Percentiles rank a stretch among this genome's conserved stretches.
Conservation (phyloP, 1,140 invertebrate genomes). For the Helicoverpa armigera region DNA sequence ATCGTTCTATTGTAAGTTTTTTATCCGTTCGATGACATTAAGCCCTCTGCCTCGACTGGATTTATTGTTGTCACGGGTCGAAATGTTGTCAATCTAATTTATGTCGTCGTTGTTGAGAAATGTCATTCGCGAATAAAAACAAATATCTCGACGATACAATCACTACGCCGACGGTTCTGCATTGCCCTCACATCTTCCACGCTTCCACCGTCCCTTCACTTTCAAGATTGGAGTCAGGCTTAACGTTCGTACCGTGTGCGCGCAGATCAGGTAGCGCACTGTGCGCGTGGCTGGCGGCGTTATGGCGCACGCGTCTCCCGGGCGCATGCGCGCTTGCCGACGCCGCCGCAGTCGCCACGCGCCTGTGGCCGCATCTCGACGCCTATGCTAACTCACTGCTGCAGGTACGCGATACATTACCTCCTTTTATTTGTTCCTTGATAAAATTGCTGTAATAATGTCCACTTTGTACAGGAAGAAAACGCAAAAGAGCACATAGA, state of each 20-base stretch:
- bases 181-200: too few relatives aligned
- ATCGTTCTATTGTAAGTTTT: too few relatives aligned
- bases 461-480: conserved; percentile 54
- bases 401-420: conserved; percentile 52
- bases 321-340: conserved; percentile 57
- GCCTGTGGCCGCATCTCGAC: conserved; percentile 61
- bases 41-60: too few relatives aligned
- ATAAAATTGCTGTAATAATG: background rate
- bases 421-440: background rate
- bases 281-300: conserved; percentile 67
- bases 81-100: too few relatives aligned
- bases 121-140: too few relatives aligned
- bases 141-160: background rate
- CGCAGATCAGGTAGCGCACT: conserved; percentile 37
- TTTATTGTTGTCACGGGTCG: too few relatives aligned
- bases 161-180: background rate
- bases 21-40: too few relatives aligned
- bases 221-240: too few relatives aligned
- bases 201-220: too few relatives aligned
- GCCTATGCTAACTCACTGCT: conserved; percentile 55
- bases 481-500: conserved; percentile 55
- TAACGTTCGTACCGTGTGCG: background rate
- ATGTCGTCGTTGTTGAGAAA: too few relatives aligned
- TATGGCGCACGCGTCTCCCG: conserved; percentile 57
- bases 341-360: conserved; percentile 53